Evolutionary conservation across 2,113 vertebrate species (phyloP), one percentile per base, ranked within the genome.

Genomic region (Sarotherodon lohbergeri): DNA sequence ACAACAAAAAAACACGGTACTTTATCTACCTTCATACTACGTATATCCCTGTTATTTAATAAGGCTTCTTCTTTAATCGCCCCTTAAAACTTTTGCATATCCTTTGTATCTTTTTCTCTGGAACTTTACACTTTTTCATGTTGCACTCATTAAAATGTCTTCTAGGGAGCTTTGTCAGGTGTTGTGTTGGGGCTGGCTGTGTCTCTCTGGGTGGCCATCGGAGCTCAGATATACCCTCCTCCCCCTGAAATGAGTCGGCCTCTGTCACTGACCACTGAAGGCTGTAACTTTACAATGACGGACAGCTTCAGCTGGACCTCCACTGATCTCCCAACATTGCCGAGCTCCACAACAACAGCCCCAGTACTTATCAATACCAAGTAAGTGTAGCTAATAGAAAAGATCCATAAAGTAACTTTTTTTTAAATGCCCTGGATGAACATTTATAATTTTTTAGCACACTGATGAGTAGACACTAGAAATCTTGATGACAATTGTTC

Each of bases 201-300:
- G 39, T 94, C 96, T 61, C 90, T 97, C 41, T 97, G 97, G 97
- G 86, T 97, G 89, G 95, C 96, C 81, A 93, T 97, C 3, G 96
- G 97, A 29, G 94, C 96, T 24, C 96, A 96, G 68, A 81, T 97
- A 5, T 95, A 97, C 86, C 95, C 95, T 14, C 96, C 96, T 0
- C 24, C 86, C 19, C 59, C 90, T 6, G 89, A 91, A 24, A 83
- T 93, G 89, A 95, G 59, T 50, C 84, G 89, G 39, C 95, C 96
- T 9, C 90, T 97, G 86, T 10, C 85, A 2, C 93, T 97, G 73
- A 91, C 84, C 59, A 97, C 95, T 2, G 86, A 87, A 6, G 94
- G 93, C 16, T 97, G 97, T 86, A 94, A 95, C 91, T 82, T 96
- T 86, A 95, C 89, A 27, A 36, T 10, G 1, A 39, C 41, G 3